phyloP scores from a whole-genome alignment of 2,888 invertebrate species.

The Chalcis sispes region DNA sequence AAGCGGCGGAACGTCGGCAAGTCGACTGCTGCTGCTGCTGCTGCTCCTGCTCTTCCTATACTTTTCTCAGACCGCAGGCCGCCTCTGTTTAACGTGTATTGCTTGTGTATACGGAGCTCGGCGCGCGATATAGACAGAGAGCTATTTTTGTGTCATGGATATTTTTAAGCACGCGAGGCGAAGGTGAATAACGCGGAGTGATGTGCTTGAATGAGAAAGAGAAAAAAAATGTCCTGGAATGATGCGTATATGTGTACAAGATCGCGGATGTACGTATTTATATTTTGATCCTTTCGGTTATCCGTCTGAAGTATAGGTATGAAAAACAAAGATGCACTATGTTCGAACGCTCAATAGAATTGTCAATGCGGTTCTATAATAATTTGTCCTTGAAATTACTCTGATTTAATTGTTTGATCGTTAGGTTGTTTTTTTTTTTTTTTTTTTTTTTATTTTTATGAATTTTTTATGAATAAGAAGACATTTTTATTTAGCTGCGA shows the following conservation, averaged over 20 bases:
- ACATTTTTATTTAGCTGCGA: too few relatives aligned
- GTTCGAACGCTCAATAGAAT: neutral
- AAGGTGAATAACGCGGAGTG: slow-evolving; percentile 60
- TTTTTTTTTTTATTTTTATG: too few relatives aligned
- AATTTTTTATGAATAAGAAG: too few relatives aligned
- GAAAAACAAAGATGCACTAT: slow-evolving; percentile 21
- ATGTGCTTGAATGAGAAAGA: neutral
- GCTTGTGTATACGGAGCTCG: too few relatives aligned
- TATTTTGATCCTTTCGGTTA: slow-evolving; percentile 6
- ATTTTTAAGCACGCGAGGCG: slow-evolving; percentile 60
- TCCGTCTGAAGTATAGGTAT: neutral
- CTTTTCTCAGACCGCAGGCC: slow-evolving; percentile 21
- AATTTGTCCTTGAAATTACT: too few relatives aligned
- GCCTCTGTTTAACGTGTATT: slow-evolving; percentile 18
- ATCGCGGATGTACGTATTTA: neutral
- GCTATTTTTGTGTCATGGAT: slow-evolving; percentile 60
- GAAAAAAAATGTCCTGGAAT: neutral
- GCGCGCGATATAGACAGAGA: slow-evolving; percentile 31
- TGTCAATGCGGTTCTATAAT: too few relatives aligned
- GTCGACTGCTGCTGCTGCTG: neutral
- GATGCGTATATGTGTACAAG: too few relatives aligned
- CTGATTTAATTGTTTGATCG: too few relatives aligned
- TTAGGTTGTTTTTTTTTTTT: too few relatives aligned
- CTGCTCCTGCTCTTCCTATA: too few relatives aligned
- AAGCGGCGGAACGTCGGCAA: slow-evolving; percentile 36